phyloP scores from a whole-genome alignment of 2,888 invertebrate species.

The Pecten maximus region DNA sequence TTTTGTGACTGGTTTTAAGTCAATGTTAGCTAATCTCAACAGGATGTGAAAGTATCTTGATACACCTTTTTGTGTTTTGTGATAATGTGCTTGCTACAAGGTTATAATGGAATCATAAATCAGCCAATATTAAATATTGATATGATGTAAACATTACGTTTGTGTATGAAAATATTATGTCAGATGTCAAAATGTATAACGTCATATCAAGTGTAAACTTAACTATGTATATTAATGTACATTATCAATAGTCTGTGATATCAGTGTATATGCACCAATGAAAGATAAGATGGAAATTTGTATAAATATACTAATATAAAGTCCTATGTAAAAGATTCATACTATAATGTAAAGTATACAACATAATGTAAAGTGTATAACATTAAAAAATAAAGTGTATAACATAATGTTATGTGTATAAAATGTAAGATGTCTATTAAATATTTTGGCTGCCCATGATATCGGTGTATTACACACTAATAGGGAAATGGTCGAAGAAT shows the following conservation, averaged over 20 bases:
- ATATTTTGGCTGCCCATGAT: neutral
- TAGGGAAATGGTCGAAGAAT: too few species aligned
- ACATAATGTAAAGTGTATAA: too few species aligned
- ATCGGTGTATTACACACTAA: neutral
- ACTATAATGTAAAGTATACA: too few species aligned
- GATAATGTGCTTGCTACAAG: neutral
- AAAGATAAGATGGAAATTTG: too few species aligned
- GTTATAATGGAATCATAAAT: neutral
- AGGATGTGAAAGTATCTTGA: too few species aligned
- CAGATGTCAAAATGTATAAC: neutral
- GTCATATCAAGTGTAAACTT: neutral
- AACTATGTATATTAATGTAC: neutral
- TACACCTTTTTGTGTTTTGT: neutral
- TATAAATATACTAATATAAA: too few species aligned
- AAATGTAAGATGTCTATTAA: neutral
- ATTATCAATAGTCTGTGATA: neutral
- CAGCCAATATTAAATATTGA: neutral
- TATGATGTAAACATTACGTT: neutral
- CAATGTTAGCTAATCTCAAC: too few species aligned
- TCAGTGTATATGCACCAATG: too few species aligned
- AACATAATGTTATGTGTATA: neutral
- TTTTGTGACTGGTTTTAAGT: too few species aligned
- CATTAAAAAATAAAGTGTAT: too few species aligned
- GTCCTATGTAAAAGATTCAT: too few species aligned
- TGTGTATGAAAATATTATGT: neutral